Percentiles rank a stretch among this genome's conserved stretches.
Evolutionary conservation across 2,888 invertebrate species (phyloP).

Genomic region (Mantis religiosa): DNA sequence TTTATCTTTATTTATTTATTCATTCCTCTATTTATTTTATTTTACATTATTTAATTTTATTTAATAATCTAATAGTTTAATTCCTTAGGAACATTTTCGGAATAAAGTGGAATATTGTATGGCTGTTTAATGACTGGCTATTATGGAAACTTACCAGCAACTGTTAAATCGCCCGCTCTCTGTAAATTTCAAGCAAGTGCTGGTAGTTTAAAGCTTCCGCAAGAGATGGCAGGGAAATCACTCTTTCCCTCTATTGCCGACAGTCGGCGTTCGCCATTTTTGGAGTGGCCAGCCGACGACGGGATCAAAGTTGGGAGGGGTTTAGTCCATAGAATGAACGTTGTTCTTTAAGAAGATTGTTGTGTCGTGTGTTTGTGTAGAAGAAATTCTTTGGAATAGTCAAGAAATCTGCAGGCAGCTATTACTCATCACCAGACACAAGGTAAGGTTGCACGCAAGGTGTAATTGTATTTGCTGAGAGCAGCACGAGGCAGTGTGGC

Average conservation of each 20-base stretch:
- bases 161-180: background rate
- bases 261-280: constrained; percentile 10
- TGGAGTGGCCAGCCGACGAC: background rate
- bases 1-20: too few relatives aligned
- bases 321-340: constrained; percentile 17
- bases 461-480: background rate
- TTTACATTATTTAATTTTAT: too few relatives aligned
- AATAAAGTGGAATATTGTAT: too few relatives aligned
- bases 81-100: too few relatives aligned
- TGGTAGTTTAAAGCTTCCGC: background rate
- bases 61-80: too few relatives aligned
- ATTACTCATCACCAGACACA: constrained; percentile 7
- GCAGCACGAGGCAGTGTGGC: background rate
- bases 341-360: constrained; percentile 8
- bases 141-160: too few relatives aligned
- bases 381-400: constrained; percentile 15
- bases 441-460: constrained; percentile 6
- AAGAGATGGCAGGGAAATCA: background rate
- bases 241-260: background rate
- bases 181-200: background rate
- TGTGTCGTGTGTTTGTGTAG: constrained; percentile 8
- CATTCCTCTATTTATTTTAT: too few relatives aligned
- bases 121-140: too few relatives aligned
- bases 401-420: background rate
- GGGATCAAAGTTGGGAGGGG: constrained; percentile 15